Evolutionary conservation across 2,113 vertebrate genomes (phyloP).

Genomic region (Sylvia atricapilla): DNA sequence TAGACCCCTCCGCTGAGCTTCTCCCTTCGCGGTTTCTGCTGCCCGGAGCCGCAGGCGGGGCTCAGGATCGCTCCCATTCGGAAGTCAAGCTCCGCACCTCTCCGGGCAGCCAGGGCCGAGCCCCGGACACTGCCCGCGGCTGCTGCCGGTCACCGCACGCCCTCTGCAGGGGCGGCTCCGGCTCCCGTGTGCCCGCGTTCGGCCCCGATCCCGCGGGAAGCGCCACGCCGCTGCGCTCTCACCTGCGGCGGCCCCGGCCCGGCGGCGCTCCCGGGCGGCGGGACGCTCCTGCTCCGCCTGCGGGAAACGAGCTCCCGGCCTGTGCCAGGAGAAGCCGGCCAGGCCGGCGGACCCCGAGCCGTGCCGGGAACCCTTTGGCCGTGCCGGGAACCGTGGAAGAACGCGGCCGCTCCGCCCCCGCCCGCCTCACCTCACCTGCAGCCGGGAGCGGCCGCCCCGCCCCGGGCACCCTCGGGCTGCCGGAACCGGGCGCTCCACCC

Average conservation of each 20-base stretch:
- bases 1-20: not conserved
- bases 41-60: not conserved
- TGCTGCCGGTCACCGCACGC: not conserved
- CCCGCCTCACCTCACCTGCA: not conserved
- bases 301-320: not conserved
- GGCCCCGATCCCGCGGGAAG: not conserved
- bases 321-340: too few relatives aligned
- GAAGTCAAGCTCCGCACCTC: not conserved
- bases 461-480: not conserved
- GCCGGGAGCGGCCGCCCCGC: not conserved
- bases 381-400: too few relatives aligned
- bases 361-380: too few relatives aligned
- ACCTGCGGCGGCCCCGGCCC: not conserved
- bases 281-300: not conserved
- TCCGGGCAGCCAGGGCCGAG: not conserved
- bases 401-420: not conserved
- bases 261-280: not conserved
- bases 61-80: fast-evolving
- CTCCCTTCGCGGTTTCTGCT: not conserved
- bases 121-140: too few relatives aligned
- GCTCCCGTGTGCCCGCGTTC: not conserved
- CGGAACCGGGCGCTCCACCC: not conserved
- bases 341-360: fast-evolving
- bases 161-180: not conserved
- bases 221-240: not conserved